Conservation (phyloP, 1,140 invertebrate genomes). For the Oryzaephilus surinamensis region DNA sequence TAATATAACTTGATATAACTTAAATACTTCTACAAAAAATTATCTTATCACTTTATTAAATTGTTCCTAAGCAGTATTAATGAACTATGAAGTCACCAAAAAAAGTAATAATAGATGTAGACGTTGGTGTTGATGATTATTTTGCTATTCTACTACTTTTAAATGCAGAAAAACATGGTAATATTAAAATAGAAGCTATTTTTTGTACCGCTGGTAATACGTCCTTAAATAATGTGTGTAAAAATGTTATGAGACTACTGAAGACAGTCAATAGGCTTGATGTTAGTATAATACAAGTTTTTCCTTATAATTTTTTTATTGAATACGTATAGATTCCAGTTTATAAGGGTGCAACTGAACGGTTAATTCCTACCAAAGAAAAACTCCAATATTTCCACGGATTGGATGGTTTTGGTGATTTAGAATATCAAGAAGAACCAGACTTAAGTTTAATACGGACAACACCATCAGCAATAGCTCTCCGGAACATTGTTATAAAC, state of each 20-base stretch:
- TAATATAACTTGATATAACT: no score
- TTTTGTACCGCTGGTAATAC: conserved; percentile 56
- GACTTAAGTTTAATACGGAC: conserved; percentile 17
- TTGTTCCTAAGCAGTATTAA: no score
- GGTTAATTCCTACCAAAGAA: conserved; percentile 37
- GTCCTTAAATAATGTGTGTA: conserved; percentile 44
- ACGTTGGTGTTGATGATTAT: conserved; percentile 55
- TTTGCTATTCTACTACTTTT: conserved; percentile 48
- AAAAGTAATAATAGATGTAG: conserved; percentile 52
- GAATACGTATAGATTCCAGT: conserved; percentile 48
- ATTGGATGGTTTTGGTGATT: conserved; percentile 55
- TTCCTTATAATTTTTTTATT: background rate
- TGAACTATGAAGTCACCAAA: no score
- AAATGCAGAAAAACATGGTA: conserved; percentile 39
- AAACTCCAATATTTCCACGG: conserved; percentile 41
- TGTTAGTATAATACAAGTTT: conserved; percentile 39
- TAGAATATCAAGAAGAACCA: conserved; percentile 15
- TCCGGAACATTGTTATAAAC: conserved; percentile 17
- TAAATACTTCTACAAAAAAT: no score
- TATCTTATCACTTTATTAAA: no score
- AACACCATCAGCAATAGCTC: conserved; percentile 13
- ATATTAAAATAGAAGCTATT: conserved; percentile 47
- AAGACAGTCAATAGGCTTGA: conserved; percentile 37
- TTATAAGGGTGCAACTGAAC: conserved; percentile 44
- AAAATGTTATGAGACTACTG: conserved; percentile 50